phyloP scores from a whole-genome alignment of 2,797 vertebrate species.

The Momotus momota region DNA sequence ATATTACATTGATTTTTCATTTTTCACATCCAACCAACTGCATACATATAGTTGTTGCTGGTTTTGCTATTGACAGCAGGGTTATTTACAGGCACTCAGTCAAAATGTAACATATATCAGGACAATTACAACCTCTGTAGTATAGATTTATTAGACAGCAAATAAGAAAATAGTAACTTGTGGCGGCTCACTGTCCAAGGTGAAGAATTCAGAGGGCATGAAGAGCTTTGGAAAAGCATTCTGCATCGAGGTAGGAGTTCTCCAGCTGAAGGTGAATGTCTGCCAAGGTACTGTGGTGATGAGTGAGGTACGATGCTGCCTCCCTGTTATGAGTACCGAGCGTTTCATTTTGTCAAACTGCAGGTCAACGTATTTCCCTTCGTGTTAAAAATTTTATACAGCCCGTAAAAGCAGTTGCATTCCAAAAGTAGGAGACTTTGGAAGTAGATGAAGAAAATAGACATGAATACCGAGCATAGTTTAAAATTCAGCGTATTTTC shows the following conservation, averaged over 20 bases:
- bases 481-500: neutral
- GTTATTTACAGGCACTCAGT: neutral
- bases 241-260: neutral
- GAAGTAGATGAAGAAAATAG: neutral
- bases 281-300: neutral
- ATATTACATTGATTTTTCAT: slow-evolving; percentile 62
- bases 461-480: neutral
- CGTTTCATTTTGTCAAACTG: neutral
- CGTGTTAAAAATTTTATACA: neutral
- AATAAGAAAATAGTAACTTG: slow-evolving; percentile 12
- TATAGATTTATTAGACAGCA: neutral
- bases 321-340: accelerated
- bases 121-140: neutral
- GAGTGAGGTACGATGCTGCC: neutral
- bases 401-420: neutral
- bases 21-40: slow-evolving; percentile 4
- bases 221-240: neutral
- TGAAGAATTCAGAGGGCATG: neutral
- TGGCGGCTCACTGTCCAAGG: neutral
- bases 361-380: neutral
- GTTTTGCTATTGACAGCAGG: neutral
- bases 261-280: neutral
- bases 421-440: neutral
- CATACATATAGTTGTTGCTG: neutral
- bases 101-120: neutral